Evolutionary conservation across 1,140 invertebrate genomes (phyloP).

Genomic region (Hyles euphorbiae): DNA sequence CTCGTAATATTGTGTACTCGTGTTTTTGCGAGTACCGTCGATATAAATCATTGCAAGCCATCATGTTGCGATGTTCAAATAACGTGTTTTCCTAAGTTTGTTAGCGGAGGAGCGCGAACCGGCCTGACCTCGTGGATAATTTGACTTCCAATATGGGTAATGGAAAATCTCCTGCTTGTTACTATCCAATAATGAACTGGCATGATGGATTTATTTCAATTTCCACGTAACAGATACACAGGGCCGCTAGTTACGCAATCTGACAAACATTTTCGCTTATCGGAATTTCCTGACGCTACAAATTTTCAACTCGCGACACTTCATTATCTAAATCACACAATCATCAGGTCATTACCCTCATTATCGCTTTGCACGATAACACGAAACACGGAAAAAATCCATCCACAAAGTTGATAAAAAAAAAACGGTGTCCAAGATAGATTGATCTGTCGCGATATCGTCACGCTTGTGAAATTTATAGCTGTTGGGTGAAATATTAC

Average conservation of each 20-base stretch:
- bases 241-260: background rate
- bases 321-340: conserved; percentile 52
- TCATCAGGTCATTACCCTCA: conserved; percentile 54
- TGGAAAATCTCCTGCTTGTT: conserved; percentile 29
- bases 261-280: background rate
- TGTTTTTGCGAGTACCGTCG: too few species aligned
- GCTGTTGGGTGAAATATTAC: too few species aligned
- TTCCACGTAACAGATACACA: conserved; percentile 16
- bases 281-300: conserved; percentile 6
- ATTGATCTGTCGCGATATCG: background rate
- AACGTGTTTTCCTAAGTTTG: conserved; percentile 33
- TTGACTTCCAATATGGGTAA: conserved; percentile 33
- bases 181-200: conserved; percentile 25
- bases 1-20: too few species aligned
- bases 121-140: conserved; percentile 34
- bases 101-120: conserved; percentile 31
- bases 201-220: conserved; percentile 23
- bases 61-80: conserved; percentile 29
- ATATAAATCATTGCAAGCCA: conserved; percentile 15
- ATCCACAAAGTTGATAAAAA: conserved; percentile 50
- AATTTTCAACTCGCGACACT: conserved; percentile 18
- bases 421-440: conserved; percentile 10
- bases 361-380: conserved; percentile 63
- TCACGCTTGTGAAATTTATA: background rate
- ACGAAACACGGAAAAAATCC: conserved; percentile 63